phyloP scores from a whole-genome alignment of 2,888 invertebrate genomes.

The Margaritifera margaritifera region DNA sequence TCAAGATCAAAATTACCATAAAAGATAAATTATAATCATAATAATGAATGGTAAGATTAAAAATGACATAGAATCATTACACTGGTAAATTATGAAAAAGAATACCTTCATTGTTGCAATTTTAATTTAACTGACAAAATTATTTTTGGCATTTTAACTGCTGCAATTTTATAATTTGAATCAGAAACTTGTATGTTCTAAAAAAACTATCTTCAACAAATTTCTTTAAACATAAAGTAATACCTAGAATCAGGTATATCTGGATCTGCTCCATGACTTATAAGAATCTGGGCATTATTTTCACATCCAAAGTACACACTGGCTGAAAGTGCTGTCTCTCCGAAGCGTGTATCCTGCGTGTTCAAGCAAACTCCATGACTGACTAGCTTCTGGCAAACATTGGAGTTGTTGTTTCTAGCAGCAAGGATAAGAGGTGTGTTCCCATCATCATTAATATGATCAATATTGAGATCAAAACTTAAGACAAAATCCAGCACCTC shows the following conservation, averaged over 20 bases:
- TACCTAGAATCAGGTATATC: constrained; percentile 50
- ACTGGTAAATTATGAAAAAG: no score
- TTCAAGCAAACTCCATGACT: constrained; percentile 43
- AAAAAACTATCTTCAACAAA: no score
- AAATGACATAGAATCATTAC: no score
- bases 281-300: constrained; percentile 44
- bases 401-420: constrained; percentile 28
- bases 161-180: no score
- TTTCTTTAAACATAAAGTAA: background rate
- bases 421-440: constrained; percentile 49
- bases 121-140: no score
- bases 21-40: no score
- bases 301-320: constrained; percentile 53
- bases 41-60: no score
- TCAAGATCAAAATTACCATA: no score
- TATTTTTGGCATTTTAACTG: no score
- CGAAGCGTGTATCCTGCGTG: constrained; percentile 41
- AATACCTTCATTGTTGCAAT: no score
- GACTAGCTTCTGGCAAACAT: constrained; percentile 35
- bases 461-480: constrained; percentile 39
- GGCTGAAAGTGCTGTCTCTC: constrained; percentile 50
- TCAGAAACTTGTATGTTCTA: no score
- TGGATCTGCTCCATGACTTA: constrained; percentile 46
- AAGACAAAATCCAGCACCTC: constrained; percentile 36
- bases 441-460: constrained; percentile 41